Base-by-base conservation (phyloP, 2,888 invertebrate species). In the Iselma pallidipennis region DNA sequence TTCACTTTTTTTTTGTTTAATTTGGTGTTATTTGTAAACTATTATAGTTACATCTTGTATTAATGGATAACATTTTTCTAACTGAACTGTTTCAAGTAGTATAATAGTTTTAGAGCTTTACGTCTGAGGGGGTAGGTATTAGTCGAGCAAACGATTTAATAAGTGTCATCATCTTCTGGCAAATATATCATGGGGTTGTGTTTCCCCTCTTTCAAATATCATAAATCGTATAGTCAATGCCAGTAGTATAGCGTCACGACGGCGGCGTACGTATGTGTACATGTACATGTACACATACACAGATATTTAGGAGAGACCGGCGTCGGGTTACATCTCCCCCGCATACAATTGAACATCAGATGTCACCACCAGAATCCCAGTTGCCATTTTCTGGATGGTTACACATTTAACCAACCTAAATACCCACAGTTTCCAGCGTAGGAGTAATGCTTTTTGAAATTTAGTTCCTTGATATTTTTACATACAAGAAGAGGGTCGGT, bases 341-440 rank as follows among this genome's bases (percentile, higher is more conserved):
- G 67, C 75, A 76, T 77, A 76, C 78, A 78, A 78, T 77, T 74
- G 77, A 74, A 76, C 78, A 76, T 79, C 79, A 75, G 73, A 79
- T 78, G 81, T 80, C 81, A 80, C 72, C 77, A 71, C 73, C 81
- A 81, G 81, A 66, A 57, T 37, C 71, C 74, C 73, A 74, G 75
- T 76, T 75, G 78, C 80, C 77, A 81, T 81, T 81, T 81, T 80
- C 78, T 71, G 78, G 76, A 71, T 76, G 78, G 77, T 74, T 80
- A 71, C 71, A 72, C 76, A 70, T 56, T 61, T 61, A 65, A 59
- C 66, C 63, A 55, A 63, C 64, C 59, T 52, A 49, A 48, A 57
- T 59, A 51, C 62, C 49, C 52, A 57, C 37, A 37, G 16, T 7
- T 16, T 0, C 37, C 6, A 16, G 7, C 9, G 6, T 6, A 5